Evolutionary conservation across 2,888 invertebrate species (phyloP).

Genomic region (Acanthosepion pharaonis): DNA sequence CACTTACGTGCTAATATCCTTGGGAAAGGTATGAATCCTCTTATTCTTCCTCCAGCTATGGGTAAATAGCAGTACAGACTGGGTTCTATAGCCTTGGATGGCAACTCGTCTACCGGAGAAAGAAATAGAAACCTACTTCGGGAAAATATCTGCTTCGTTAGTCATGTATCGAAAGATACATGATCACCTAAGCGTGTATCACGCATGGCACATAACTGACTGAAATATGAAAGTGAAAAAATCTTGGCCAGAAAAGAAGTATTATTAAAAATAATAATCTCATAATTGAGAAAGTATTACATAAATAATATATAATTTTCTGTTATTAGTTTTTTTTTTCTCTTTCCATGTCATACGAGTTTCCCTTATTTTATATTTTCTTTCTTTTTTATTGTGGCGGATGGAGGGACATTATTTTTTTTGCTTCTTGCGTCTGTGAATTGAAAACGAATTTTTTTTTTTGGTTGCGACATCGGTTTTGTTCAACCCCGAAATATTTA

Average conservation of each 20-base stretch:
- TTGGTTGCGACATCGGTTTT: neutral
- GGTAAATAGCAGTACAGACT: too few species aligned
- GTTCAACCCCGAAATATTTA: neutral
- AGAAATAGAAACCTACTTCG: too few species aligned
- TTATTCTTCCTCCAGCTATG: too few species aligned
- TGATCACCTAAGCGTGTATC: too few species aligned
- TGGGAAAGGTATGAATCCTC: too few species aligned
- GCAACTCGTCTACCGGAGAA: too few species aligned
- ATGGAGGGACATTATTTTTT: neutral
- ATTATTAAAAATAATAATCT: neutral
- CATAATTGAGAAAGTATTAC: neutral
- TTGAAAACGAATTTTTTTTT: neutral
- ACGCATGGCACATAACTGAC: too few species aligned
- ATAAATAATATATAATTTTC: slow-evolving; percentile 1
- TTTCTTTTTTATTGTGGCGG: too few species aligned
- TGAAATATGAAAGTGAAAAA: neutral
- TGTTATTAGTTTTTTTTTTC: neutral
- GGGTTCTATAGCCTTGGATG: too few species aligned
- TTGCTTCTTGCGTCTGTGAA: neutral
- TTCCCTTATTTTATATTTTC: neutral
- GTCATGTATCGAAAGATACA: too few species aligned
- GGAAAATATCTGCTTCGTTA: too few species aligned
- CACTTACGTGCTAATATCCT: too few species aligned
- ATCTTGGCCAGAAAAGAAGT: neutral
- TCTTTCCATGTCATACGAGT: neutral